Percentiles rank a stretch among this genome's conserved stretches.
These are phyloP conservation scores for Cantharis rustica DNA, from an alignment of 2,888 invertebrate species.

Conservation along the genomic window DNA sequence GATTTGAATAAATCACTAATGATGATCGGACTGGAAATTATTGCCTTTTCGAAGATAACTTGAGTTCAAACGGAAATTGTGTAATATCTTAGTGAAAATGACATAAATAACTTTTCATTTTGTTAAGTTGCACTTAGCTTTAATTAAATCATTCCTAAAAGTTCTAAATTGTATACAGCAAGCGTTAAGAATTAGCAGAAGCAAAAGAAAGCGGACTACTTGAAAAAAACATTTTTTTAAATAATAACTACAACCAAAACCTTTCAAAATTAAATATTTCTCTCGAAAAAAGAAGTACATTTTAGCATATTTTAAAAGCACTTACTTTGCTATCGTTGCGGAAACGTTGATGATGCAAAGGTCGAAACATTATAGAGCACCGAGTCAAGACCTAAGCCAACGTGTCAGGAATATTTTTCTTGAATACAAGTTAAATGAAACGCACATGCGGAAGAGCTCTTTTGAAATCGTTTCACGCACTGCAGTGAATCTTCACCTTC, in stretches of 20 bases:
- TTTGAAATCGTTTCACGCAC: neutral
- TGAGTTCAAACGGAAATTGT: neutral
- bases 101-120: neutral
- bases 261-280: neutral
- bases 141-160: neutral
- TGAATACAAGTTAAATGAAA: neutral
- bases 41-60: neutral
- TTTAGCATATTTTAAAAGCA: neutral
- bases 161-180: neutral
- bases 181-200: neutral
- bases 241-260: neutral
- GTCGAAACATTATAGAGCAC: neutral
- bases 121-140: neutral
- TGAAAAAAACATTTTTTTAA: neutral
- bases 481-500: neutral
- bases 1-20: neutral
- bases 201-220: neutral
- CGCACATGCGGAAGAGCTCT: neutral
- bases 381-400: neutral
- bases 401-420: neutral
- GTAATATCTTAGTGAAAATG: neutral
- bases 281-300: neutral
- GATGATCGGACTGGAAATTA: neutral
- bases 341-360: neutral
- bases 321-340: neutral